Evolutionary conservation across 2,113 vertebrate species (phyloP).

Genomic region (Notiomystis cincta): DNA sequence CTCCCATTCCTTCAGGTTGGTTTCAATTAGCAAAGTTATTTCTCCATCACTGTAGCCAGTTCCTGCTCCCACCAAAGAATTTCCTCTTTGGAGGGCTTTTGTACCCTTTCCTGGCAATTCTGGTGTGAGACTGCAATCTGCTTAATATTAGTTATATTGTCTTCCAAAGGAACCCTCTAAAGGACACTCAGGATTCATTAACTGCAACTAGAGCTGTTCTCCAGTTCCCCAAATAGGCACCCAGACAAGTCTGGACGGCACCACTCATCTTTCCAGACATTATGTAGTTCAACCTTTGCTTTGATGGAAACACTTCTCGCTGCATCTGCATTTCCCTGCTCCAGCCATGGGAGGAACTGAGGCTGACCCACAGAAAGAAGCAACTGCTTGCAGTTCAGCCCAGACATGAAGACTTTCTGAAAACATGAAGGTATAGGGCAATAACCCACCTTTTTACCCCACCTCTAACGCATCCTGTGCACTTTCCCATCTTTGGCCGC

Average conservation of each 20-base stretch:
- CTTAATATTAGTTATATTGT: background rate
- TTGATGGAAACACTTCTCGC: background rate
- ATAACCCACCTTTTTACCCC: background rate
- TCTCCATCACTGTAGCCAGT: background rate
- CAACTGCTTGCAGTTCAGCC: background rate
- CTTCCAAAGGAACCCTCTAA: background rate
- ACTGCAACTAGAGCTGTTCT: background rate
- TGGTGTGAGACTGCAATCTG: background rate
- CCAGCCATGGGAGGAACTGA: background rate
- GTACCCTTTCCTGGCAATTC: background rate
- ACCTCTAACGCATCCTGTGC: rapidly evolving
- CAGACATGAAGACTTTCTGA: background rate
- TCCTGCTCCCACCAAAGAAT: background rate
- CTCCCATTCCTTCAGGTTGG: background rate
- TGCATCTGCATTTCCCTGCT: background rate
- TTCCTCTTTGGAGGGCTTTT: background rate
- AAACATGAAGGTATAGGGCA: background rate
- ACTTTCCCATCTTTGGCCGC: background rate
- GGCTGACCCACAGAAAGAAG: background rate
- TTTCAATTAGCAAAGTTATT: background rate
- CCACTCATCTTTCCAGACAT: constrained; percentile 13
- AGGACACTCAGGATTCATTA: background rate
- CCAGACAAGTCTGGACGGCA: background rate
- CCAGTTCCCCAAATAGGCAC: background rate
- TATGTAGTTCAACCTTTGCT: background rate